These are phyloP conservation scores for Sacculina carcini DNA, from an alignment of 2,888 invertebrate genomes.

Conservation along the genomic window DNA sequence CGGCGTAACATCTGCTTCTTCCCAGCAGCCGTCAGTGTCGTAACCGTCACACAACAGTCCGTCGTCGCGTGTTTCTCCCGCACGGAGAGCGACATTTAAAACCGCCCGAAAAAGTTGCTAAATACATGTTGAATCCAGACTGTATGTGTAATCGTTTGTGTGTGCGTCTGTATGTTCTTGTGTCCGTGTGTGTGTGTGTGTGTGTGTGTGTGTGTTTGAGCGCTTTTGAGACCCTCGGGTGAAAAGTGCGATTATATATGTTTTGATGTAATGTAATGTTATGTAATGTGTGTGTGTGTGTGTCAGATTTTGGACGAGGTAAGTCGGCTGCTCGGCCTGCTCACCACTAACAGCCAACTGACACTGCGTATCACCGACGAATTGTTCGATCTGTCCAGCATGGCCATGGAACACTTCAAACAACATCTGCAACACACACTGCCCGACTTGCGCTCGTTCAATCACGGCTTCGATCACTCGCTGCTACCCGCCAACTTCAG, in stretches of 20 bases:
- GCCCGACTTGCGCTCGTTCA: slow-evolving; percentile 66
- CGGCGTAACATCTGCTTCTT: slow-evolving; percentile 79
- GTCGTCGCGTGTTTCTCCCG: not conserved
- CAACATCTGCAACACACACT: slow-evolving; percentile 70
- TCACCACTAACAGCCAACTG: slow-evolving; percentile 69
- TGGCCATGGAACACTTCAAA: slow-evolving; percentile 95
- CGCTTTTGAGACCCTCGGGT: no score
- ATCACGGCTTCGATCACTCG: slow-evolving; percentile 57
- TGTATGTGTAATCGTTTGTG: no score
- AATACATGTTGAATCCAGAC: not conserved
- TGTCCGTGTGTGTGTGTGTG: no score
- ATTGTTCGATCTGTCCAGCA: slow-evolving; percentile 73
- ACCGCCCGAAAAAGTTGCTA: not conserved
- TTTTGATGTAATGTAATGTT: no score
- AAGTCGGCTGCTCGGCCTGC: slow-evolving; percentile 52
- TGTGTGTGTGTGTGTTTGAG: no score
- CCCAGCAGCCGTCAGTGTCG: slow-evolving; percentile 50
- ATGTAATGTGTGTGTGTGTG: slow-evolving; percentile 5
- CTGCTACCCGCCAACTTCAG: no score
- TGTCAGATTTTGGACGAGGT: slow-evolving; percentile 70
- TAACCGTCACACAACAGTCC: not conserved
- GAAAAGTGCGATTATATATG: no score
- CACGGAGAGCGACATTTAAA: not conserved
- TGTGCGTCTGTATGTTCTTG: no score
- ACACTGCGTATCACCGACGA: slow-evolving; percentile 77